These are phyloP conservation scores for Eonycteris spelaea DNA, from an alignment of 2,113 vertebrate genomes.

Conservation along the genomic window DNA sequence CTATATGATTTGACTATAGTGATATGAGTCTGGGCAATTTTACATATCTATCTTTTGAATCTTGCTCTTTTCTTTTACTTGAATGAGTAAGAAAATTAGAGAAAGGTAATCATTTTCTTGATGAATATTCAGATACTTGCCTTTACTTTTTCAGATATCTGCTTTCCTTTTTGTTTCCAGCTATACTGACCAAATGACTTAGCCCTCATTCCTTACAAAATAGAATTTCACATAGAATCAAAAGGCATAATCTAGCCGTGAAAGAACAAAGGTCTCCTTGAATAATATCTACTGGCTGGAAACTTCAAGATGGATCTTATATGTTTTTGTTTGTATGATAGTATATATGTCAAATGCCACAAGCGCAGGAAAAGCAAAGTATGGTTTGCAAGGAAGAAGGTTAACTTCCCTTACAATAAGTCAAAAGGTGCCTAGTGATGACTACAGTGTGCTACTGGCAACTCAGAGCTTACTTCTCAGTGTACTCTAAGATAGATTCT, in stretches of 20 bases:
- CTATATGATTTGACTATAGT: neutral
- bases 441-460: neutral
- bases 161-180: neutral
- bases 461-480: neutral
- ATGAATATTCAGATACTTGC: neutral
- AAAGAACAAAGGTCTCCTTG: constrained; percentile 28
- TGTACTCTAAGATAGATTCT: neutral
- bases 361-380: neutral
- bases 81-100: neutral
- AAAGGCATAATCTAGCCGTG: neutral
- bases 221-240: neutral
- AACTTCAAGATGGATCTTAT: neutral
- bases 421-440: neutral
- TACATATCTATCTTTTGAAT: neutral
- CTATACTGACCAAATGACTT: neutral
- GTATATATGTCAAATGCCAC: neutral
- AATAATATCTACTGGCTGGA: neutral
- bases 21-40: neutral
- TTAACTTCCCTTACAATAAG: neutral
- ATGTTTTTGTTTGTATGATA: neutral
- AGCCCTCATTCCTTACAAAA: neutral
- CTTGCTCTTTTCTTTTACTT: constrained; percentile 23
- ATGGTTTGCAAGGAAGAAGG: neutral
- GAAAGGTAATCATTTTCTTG: neutral
- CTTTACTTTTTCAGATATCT: neutral